Percentiles rank a stretch among this genome's conserved stretches.
These are phyloP conservation scores for Octodonta nipae DNA, from an alignment of 2,888 invertebrate genomes.

Conservation along the genomic window DNA sequence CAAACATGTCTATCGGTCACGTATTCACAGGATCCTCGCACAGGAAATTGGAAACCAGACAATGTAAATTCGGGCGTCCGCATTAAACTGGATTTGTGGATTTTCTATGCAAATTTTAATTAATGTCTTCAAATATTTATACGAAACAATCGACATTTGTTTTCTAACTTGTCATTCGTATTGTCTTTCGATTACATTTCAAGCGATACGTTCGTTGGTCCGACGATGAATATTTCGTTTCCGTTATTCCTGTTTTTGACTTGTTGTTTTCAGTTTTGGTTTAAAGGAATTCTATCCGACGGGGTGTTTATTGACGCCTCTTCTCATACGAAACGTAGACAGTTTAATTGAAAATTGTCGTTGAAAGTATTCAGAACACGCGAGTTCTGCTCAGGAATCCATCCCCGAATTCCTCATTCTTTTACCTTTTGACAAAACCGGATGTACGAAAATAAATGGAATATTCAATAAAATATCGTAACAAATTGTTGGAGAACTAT, in stretches of 20 bases:
- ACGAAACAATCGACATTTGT: conserved; percentile 11
- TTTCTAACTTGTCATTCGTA: conserved; percentile 9
- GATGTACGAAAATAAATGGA: too few relatives aligned
- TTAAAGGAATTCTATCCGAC: too few relatives aligned
- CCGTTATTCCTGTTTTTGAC: background rate
- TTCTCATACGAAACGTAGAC: too few relatives aligned
- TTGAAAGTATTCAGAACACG: too few relatives aligned
- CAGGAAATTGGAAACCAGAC: conserved; percentile 32
- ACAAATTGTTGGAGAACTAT: too few relatives aligned
- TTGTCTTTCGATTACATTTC: conserved; percentile 1
- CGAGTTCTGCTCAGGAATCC: too few relatives aligned
- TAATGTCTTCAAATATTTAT: conserved; percentile 18
- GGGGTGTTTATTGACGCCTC: too few relatives aligned
- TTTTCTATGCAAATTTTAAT: conserved; percentile 21
- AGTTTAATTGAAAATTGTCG: too few relatives aligned
- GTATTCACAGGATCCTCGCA: conserved; percentile 19
- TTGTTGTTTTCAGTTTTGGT: too few relatives aligned
- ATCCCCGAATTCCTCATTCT: too few relatives aligned
- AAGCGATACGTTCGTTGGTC: background rate
- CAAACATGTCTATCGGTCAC: conserved; percentile 1
- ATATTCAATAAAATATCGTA: too few relatives aligned
- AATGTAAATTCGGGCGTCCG: conserved; percentile 22
- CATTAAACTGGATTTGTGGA: conserved; percentile 16
- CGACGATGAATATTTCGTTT: conserved; percentile 2
- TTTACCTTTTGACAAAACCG: too few relatives aligned